Evolutionary conservation across 2,113 vertebrate genomes (phyloP).

Genomic region (Hippocampus abdominalis): DNA sequence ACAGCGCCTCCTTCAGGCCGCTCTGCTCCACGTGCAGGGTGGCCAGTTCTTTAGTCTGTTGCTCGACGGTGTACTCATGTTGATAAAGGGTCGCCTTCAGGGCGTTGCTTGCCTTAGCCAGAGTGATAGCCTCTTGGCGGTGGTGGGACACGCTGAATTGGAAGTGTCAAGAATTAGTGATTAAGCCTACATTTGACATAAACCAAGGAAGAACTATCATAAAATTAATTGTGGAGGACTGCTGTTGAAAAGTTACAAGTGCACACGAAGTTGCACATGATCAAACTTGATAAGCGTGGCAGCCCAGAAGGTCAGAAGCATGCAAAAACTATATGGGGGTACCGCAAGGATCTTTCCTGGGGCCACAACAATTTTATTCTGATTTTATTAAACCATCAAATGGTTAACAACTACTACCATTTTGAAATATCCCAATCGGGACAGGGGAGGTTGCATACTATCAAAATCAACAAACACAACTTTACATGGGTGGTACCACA

Average conservation of each 20-base stretch:
- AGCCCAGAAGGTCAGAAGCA: too few relatives aligned
- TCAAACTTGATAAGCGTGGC: neutral
- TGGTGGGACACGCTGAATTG: conserved; percentile 62
- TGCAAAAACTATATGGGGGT: too few relatives aligned
- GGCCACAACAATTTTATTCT: too few relatives aligned
- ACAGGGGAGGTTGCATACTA: neutral
- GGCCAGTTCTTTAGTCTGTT: conserved; percentile 62
- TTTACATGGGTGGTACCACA: neutral
- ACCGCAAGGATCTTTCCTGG: too few relatives aligned
- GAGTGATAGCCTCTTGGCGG: conserved; percentile 62
- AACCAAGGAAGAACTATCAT: neutral
- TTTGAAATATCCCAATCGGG: too few relatives aligned
- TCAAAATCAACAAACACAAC: neutral
- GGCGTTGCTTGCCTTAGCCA: conserved; percentile 49
- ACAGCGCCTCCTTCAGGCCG: conserved; percentile 44
- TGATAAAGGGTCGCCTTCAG: conserved; percentile 55
- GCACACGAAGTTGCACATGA: neutral
- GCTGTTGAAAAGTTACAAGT: neutral
- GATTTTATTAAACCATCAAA: too few relatives aligned
- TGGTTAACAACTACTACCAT: too few relatives aligned
- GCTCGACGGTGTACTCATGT: conserved; percentile 60
- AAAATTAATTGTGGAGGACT: neutral
- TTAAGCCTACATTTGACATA: neutral
- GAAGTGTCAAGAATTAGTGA: neutral
- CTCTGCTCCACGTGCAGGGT: conserved; percentile 45